Evolutionary conservation across 2,888 invertebrate species (phyloP), one percentile per base, ranked within the genome.

Genomic region (Eilema griseolum): DNA sequence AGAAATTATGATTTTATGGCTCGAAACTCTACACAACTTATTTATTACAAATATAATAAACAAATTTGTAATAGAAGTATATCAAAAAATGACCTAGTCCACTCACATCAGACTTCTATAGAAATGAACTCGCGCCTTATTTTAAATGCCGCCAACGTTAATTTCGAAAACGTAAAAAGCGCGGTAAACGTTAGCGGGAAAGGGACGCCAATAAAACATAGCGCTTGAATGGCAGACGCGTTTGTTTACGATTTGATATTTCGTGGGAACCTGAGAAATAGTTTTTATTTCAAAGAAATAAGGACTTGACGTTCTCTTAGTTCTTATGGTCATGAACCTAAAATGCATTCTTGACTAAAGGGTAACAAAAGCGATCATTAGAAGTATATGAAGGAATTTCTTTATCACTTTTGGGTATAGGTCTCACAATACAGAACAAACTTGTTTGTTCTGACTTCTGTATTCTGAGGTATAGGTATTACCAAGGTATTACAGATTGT

Each of bases 201-300:
- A 95, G 95, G 92, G 95, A 95, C 84, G 92, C 93, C 93, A 93
- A 94, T 94, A 95, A 95, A 95, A 95, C 94, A 94, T 89, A 88
- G 89, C 90, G 87, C 88, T 86, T 92, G 92, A 90, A 91, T 90
- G 90, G 89, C 85, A 88, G 89, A 84, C 87, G 86, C 92, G 93
- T 93, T 94, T 95, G 94, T 95, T 94, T 94, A 94, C 94, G 91
- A 93, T 93, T 93, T 92, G 91, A 85, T 91, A 91, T 90, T 90
- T 90, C 85, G 88, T 89, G 84, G 85, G 88, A 87, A 87, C 87
- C 86, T 84, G 88, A 87, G 92, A 94, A 93, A 91, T 94, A 90
- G 95, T 91, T 91, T 94, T 93, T 95, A 95, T 93, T 90, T 87
- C 90, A 79, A 87, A 80, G 79, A 82, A 77, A 89, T 94, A 95